Evolutionary conservation across 2,888 invertebrate species (phyloP).

Genomic region (Andrena trimmerana): DNA sequence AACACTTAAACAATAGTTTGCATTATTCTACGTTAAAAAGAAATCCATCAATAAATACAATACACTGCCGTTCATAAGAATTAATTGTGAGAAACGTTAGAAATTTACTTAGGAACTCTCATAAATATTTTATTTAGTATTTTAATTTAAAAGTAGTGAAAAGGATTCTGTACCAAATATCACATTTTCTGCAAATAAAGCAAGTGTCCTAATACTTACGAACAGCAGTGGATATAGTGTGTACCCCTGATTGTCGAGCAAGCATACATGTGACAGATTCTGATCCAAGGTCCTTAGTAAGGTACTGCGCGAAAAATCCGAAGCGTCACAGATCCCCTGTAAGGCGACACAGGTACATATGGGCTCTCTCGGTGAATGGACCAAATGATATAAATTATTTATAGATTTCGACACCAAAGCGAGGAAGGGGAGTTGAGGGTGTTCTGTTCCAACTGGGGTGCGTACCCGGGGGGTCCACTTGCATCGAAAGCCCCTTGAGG

Average conservation of each 20-base stretch:
- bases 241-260: background rate
- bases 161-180: too few species aligned
- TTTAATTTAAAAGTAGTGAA: too few species aligned
- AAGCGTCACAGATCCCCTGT: constrained; percentile 77
- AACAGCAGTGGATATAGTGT: background rate
- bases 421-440: constrained; percentile 63
- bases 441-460: constrained; percentile 76
- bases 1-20: too few species aligned
- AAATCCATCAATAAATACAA: too few species aligned
- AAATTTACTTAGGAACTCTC: too few species aligned
- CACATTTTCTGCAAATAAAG: too few species aligned
- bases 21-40: too few species aligned
- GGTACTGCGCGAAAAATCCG: constrained; percentile 44
- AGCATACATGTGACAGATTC: constrained; percentile 4
- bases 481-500: constrained; percentile 81
- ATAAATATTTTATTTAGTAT: too few species aligned
- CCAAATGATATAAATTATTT: constrained; percentile 85
- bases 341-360: constrained; percentile 85
- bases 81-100: too few species aligned
- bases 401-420: constrained; percentile 84
- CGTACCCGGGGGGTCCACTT: constrained; percentile 82
- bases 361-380: constrained; percentile 81
- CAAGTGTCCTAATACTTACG: too few species aligned
- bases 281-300: constrained; percentile 14
- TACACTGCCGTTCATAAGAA: too few species aligned